Conservation (phyloP, 2,797 vertebrate species). For the Petrocephalus schoutedeni region DNA sequence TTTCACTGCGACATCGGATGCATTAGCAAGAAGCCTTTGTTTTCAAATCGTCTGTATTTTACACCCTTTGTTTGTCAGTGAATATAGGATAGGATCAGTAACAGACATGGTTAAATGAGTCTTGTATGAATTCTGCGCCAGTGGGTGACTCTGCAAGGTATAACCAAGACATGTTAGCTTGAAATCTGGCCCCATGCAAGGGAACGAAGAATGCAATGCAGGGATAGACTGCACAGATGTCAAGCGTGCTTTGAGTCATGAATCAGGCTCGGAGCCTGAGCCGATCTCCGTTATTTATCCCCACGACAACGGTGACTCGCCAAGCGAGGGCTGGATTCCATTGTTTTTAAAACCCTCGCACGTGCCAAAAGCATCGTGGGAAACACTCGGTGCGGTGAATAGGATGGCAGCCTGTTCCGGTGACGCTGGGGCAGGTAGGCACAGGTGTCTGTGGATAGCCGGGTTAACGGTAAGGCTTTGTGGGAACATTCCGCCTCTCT, state of each 20-base stretch:
- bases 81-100: neutral
- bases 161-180: neutral
- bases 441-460: slow-evolving; percentile 2
- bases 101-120: neutral
- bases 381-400: neutral
- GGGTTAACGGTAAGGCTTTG: slow-evolving; percentile 16
- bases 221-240: neutral
- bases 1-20: neutral
- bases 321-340: neutral
- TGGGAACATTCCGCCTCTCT: slow-evolving; percentile 24
- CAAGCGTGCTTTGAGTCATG: neutral
- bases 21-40: neutral
- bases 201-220: neutral
- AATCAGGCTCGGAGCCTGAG: neutral
- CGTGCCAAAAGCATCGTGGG: neutral
- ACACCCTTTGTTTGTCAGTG: neutral
- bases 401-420: neutral
- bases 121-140: neutral
- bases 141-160: neutral
- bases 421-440: slow-evolving; percentile 9
- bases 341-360: neutral
- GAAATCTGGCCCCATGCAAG: neutral
- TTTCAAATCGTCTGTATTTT: neutral
- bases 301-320: neutral
- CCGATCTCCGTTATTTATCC: neutral